Evolutionary conservation across 1,140 invertebrate species (phyloP).

Genomic region (Sycobia sp.): DNA sequence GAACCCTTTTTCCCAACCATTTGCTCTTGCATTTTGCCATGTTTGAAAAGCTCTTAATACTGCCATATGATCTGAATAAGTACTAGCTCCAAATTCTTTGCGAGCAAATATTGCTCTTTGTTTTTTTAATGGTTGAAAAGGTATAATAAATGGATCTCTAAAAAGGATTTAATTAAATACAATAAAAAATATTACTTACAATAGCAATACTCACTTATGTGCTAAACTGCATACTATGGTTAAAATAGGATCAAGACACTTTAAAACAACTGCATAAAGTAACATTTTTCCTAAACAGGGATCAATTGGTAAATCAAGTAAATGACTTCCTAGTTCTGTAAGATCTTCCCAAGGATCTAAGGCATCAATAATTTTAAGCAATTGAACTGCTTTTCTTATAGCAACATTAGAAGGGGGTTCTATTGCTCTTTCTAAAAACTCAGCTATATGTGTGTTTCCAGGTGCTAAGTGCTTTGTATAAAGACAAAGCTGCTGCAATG

Average conservation of each 20-base stretch:
- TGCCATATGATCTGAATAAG: constrained; percentile 91
- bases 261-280: constrained; percentile 86
- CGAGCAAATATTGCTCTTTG: constrained; percentile 66
- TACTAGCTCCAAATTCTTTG: constrained; percentile 74
- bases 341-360: constrained; percentile 82
- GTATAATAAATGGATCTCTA: constrained; percentile 82
- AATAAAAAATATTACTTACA: constrained; percentile 5
- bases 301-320: constrained; percentile 89
- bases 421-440: constrained; percentile 80
- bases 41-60: constrained; percentile 85
- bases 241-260: constrained; percentile 92
- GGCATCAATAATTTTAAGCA: constrained; percentile 83
- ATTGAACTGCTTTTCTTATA: constrained; percentile 75
- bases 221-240: constrained; percentile 88
- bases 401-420: constrained; percentile 83
- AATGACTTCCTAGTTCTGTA: constrained; percentile 76
- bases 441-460: constrained; percentile 76
- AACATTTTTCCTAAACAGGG: constrained; percentile 92
- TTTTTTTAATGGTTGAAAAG: constrained; percentile 70
- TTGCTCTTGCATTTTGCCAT: constrained; percentile 72
- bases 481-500: constrained; percentile 87
- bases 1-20: constrained; percentile 74
- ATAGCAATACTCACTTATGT: constrained; percentile 68
- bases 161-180: constrained; percentile 37
- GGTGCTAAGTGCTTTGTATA: constrained; percentile 85